A percentile compares a stretch with the other conserved stretches of the same genome.
Evolutionary conservation across 2,888 invertebrate species (phyloP).

Genomic region (Tribolium freemani): DNA sequence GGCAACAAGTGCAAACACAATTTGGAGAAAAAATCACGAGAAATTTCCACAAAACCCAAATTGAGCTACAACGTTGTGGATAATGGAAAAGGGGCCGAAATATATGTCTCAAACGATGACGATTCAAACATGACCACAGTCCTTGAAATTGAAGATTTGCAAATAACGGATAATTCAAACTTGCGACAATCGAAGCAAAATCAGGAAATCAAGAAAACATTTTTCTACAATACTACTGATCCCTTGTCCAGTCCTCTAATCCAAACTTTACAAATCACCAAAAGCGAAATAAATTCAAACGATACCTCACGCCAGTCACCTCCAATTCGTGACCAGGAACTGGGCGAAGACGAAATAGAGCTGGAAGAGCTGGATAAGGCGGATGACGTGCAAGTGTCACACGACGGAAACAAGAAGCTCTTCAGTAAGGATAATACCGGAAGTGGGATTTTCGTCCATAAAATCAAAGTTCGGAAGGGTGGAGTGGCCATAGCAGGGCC

Average conservation of each 20-base stretch:
- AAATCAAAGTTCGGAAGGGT: slow-evolving; percentile 79
- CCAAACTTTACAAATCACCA: slow-evolving; percentile 16
- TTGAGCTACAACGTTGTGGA: slow-evolving; percentile 6
- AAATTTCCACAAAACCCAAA: slow-evolving; percentile 6
- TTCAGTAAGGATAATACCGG: slow-evolving; percentile 67
- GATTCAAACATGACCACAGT: slow-evolving; percentile 17
- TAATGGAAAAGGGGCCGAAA: slow-evolving; percentile 52
- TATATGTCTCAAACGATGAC: slow-evolving; percentile 8
- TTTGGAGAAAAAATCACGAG: slow-evolving; percentile 31
- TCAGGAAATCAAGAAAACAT: not conserved
- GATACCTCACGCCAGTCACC: slow-evolving; percentile 41
- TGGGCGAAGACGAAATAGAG: slow-evolving; percentile 52
- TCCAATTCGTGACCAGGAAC: slow-evolving; percentile 49
- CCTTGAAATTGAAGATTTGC: slow-evolving; percentile 45
- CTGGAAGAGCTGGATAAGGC: slow-evolving; percentile 53
- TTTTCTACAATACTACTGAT: not conserved
- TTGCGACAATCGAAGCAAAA: slow-evolving; percentile 20
- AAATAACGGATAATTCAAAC: slow-evolving; percentile 24
- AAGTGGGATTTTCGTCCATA: slow-evolving; percentile 79
- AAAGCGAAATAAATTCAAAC: not conserved
- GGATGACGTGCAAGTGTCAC: slow-evolving; percentile 53
- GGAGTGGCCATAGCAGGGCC: slow-evolving; percentile 87
- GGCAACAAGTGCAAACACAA: slow-evolving; percentile 9
- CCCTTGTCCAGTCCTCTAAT: not conserved
- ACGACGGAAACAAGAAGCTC: slow-evolving; percentile 60